Base-by-base conservation (phyloP, 2,888 invertebrate species). In the Ophraella communa region DNA sequence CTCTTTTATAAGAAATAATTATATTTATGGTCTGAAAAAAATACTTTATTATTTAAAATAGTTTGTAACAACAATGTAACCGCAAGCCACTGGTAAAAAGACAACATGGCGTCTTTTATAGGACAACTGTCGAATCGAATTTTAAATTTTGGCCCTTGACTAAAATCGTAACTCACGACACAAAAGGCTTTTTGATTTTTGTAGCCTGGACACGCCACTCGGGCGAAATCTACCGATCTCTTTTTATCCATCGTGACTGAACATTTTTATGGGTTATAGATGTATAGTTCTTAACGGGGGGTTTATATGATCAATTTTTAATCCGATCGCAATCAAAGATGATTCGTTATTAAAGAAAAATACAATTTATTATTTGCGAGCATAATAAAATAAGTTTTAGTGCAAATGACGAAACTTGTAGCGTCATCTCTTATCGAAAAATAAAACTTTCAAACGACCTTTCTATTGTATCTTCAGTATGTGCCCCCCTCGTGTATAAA, bases 301-400 rank as follows among this genome's bases (percentile, higher is more conserved):
- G 27, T 51, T 51, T 23, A n/a, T 45, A 45, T 45, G 49, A 49
- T 49, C 27, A 49, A 49, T 49, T 49, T 17, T 24, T 49, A 7
- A 24, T 23, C 4, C 27, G 49, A 51, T 51, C 27, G 27, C 49
- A 27, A 51, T 51, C 49, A 27, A 51, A 3, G 49, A 49, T 49
- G 2, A n/a, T n/a, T n/a, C n/a, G n/a, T n/a, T n/a, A n/a, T n/a
- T n/a, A n/a, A n/a, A n/a, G n/a, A n/a, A n/a, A n/a, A n/a, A n/a
- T n/a, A n/a, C n/a, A n/a, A n/a, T n/a, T n/a, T 30, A 30, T 11
- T 8, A 30, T 8, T 30, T 30, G 30, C 11, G 10, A 10, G 10
- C 7, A 10, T 27, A 24, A 4, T 1, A 24, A 7, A 24, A 7
- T 24, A 30, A 27, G 10, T 10, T 3, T 27, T 1, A 27, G 4